Evolutionary conservation across 2,888 invertebrate species (phyloP).

Genomic region (Dasysyrphus albostriatus): DNA sequence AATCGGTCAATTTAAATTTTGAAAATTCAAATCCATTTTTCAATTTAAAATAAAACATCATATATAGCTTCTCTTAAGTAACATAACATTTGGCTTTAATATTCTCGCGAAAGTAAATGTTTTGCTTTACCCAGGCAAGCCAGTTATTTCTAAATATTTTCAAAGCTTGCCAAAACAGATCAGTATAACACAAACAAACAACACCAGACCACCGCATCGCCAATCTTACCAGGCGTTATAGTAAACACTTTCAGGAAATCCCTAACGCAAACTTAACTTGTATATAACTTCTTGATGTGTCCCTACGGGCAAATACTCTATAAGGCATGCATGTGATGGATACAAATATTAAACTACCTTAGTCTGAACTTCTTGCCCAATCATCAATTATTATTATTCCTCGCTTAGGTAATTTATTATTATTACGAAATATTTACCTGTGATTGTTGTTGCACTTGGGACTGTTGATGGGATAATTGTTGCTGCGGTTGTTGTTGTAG

Average conservation of each 20-base stretch:
- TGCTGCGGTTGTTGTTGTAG: slow-evolving; percentile 48
- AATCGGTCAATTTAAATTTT: too few relatives aligned
- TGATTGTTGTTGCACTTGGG: slow-evolving; percentile 55
- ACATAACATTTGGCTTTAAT: too few relatives aligned
- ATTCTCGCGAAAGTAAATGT: too few relatives aligned
- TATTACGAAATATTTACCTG: slow-evolving; percentile 39
- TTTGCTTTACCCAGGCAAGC: too few relatives aligned
- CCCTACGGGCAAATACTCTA: too few relatives aligned
- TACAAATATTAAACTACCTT: not conserved
- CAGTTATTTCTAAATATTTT: not conserved
- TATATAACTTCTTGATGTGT: not conserved
- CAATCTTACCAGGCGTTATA: not conserved
- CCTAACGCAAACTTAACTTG: not conserved
- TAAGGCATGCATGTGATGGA: not conserved
- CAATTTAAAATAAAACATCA: too few relatives aligned
- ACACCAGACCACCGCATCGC: too few relatives aligned
- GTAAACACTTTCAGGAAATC: not conserved
- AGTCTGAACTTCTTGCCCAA: not conserved
- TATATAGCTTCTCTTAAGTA: too few relatives aligned
- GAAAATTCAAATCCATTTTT: too few relatives aligned
- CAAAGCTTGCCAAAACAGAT: slow-evolving; percentile 4
- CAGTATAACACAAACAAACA: not conserved
- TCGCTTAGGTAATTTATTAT: not conserved
- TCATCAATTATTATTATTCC: not conserved
- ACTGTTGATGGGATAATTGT: slow-evolving; percentile 22